Base-by-base conservation (phyloP, 1,140 invertebrate species). In the Oryzaephilus surinamensis region DNA sequence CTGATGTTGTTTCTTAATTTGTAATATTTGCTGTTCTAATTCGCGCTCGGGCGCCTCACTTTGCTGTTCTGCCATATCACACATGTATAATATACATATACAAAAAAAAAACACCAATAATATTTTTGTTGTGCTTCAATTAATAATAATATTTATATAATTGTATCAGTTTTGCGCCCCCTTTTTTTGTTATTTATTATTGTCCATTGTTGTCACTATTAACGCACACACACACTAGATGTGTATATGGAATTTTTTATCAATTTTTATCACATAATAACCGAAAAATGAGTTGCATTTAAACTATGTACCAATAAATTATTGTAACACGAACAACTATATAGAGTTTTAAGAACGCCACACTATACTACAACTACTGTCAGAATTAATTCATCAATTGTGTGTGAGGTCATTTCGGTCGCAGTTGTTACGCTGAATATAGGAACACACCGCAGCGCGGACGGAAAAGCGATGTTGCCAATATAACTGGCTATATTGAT, bases 1-100 rank as follows among this genome's bases (percentile, higher is more conserved):
- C 54, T 81, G 74, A 41, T 81, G 78, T 40, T 81, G 74, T 51
- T 81, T 78, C 57, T 81, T 79, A 43, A 81, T 58, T 58, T 72
- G 61, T 41, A 70, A 37, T 38, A 62, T 62, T 38, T 62, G 60
- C 46, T 62, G 60, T 41, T 62, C 60, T 32, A 62, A 51, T 41
- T 61, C 51, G 27, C 57, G 49, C 45, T 62, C 60, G 38, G 60
- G 55, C 38, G 58, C 51, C 35, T 61, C 57, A 19, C 58, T 51
- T 29, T 51, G 48, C 31, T 42, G 40, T 24, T 60, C 60, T 31
- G 55, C 58, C 60, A 62, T 62, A 36, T 29, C 27, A 32, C 43
- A n/a, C n/a, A n/a, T n/a, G n/a, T n/a, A n/a, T n/a, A 37, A 33
- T 30, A 20, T 21, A 31, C 8, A 23, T 39, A 27, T n/a, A n/a